phyloP scores from a whole-genome alignment of 2,888 invertebrate genomes.

The Stenurella melanura region DNA sequence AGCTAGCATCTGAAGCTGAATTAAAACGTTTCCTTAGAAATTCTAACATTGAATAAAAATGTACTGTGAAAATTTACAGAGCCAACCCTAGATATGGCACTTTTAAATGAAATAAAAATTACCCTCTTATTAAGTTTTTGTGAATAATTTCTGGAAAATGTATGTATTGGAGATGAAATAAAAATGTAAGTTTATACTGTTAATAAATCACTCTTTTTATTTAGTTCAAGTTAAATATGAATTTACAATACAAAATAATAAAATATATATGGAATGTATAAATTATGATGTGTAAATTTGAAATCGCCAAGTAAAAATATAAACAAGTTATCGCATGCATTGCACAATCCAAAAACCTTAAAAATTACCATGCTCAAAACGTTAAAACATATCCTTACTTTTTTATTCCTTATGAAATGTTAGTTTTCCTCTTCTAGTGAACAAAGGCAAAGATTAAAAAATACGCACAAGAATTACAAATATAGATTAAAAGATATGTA shows the following conservation, averaged over 20 bases:
- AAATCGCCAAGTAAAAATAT: constrained; percentile 28
- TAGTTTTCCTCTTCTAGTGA: constrained; percentile 64
- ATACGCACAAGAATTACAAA: constrained; percentile 42
- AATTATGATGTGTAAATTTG: constrained; percentile 14
- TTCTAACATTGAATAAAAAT: too few relatives aligned
- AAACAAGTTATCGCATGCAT: constrained; percentile 39
- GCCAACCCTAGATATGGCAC: too few relatives aligned
- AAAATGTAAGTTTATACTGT: neutral
- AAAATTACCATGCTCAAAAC: constrained; percentile 43
- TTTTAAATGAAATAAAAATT: too few relatives aligned
- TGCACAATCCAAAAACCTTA: constrained; percentile 40
- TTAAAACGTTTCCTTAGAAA: too few relatives aligned
- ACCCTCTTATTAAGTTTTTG: neutral
- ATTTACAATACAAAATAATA: constrained; percentile 25
- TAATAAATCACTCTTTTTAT: neutral
- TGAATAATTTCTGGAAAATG: neutral
- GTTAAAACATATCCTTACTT: constrained; percentile 51
- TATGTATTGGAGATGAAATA: neutral
- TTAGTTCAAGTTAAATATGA: neutral
- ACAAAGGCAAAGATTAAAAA: constrained; percentile 51
- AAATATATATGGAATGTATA: constrained; percentile 35
- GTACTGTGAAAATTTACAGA: too few relatives aligned
- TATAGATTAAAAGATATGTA: constrained; percentile 21
- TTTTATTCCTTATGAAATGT: constrained; percentile 63
- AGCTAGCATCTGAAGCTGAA: too few relatives aligned